Percentiles rank a stretch among this genome's conserved stretches.
These are phyloP conservation scores for Chrysolina haemoptera DNA, from an alignment of 2,888 invertebrate genomes.

Conservation along the genomic window DNA sequence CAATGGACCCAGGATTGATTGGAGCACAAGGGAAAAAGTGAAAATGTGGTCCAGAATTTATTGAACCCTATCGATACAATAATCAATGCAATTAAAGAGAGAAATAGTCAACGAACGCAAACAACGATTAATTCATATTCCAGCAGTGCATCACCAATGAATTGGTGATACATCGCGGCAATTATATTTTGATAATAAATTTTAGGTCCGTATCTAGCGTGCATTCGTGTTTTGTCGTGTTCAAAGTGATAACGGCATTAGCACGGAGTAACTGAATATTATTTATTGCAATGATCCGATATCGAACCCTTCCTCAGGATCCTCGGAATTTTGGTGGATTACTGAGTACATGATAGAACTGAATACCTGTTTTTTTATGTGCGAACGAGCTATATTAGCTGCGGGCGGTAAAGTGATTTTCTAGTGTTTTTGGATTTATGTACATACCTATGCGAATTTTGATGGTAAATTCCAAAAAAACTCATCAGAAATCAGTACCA, in stretches of 20 bases:
- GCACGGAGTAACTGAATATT: slow-evolving; percentile 31
- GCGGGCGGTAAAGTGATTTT: too few species aligned
- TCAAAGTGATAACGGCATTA: slow-evolving; percentile 54
- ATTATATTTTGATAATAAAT: slow-evolving; percentile 62
- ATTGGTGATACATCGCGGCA: slow-evolving; percentile 57
- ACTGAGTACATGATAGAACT: too few species aligned
- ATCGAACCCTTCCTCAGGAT: slow-evolving; percentile 12
- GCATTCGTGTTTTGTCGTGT: slow-evolving; percentile 57
- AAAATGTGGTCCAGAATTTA: background rate
- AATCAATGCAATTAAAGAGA: background rate
- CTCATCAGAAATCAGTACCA: too few species aligned
- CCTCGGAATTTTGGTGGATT: background rate
- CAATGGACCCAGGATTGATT: too few species aligned
- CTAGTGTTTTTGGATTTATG: too few species aligned
- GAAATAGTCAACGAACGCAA: slow-evolving; percentile 20
- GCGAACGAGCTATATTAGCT: too few species aligned
- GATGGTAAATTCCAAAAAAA: too few species aligned
- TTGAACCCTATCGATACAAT: background rate
- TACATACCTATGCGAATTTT: too few species aligned
- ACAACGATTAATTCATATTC: slow-evolving; percentile 29
- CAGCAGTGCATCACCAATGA: slow-evolving; percentile 30
- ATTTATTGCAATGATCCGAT: slow-evolving; percentile 35
- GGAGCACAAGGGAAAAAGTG: background rate
- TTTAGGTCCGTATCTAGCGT: slow-evolving; percentile 59
- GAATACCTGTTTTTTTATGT: too few species aligned